phyloP scores from a whole-genome alignment of 2,888 invertebrate genomes.

The Polydrusus cervinus region DNA sequence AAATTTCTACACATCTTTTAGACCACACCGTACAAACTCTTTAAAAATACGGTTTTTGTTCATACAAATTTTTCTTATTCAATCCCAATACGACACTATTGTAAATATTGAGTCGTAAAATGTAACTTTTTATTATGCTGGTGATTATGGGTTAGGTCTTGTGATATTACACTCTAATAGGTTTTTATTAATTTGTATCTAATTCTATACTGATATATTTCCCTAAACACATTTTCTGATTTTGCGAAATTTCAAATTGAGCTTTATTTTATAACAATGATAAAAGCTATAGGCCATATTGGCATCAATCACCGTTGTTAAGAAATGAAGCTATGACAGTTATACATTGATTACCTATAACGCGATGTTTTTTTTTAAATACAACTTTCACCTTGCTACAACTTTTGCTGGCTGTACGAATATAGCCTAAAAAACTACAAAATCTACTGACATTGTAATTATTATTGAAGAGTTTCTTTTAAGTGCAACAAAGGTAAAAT shows the following conservation, averaged over 20 bases:
- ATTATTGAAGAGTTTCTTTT: too few relatives aligned
- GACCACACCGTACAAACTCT: constrained; percentile 1
- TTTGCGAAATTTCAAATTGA: background rate
- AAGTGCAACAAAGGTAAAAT: too few relatives aligned
- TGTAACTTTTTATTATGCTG: constrained; percentile 36
- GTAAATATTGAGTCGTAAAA: constrained; percentile 6
- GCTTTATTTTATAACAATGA: constrained; percentile 3
- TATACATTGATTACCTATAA: too few relatives aligned
- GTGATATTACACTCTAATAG: constrained; percentile 49
- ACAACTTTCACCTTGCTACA: too few relatives aligned
- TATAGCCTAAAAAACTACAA: too few relatives aligned
- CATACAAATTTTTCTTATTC: background rate
- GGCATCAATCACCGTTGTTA: background rate
- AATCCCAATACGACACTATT: constrained; percentile 1
- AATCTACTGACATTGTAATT: too few relatives aligned
- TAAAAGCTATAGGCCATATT: constrained; percentile 1
- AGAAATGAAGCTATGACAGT: background rate
- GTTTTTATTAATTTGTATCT: constrained; percentile 39
- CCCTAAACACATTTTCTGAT: constrained; percentile 18
- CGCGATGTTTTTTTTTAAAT: too few relatives aligned
- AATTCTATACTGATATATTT: constrained; percentile 13
- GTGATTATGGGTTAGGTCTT: constrained; percentile 48
- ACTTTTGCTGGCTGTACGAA: too few relatives aligned
- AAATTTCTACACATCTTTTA: constrained; percentile 2
- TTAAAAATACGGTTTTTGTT: constrained; percentile 11